Conservation (phyloP, 2,113 vertebrate species). For the Proteles cristata region DNA sequence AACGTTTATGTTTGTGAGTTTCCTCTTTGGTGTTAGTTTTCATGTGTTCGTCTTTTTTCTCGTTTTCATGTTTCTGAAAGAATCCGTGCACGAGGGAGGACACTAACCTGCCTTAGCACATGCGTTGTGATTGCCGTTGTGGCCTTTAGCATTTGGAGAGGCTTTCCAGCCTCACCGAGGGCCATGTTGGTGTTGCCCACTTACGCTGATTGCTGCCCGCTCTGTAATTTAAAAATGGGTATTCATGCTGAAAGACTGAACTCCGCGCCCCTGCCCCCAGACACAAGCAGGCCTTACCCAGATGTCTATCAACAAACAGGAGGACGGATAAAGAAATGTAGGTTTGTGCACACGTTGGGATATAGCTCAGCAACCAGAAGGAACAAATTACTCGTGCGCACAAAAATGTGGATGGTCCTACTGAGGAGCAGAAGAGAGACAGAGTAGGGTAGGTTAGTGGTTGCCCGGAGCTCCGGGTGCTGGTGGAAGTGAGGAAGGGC, state of each 20-base stretch:
- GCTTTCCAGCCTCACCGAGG: background rate
- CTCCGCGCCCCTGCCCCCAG: background rate
- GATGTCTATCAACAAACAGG: accelerated
- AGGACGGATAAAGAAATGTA: accelerated
- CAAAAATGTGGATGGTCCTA: accelerated
- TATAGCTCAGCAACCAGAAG: background rate
- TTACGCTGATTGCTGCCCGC: background rate
- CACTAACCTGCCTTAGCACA: too few relatives aligned
- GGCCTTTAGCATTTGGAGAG: background rate
- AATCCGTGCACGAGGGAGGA: background rate
- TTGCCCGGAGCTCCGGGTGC: background rate
- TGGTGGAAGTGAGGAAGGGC: accelerated
- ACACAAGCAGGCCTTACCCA: background rate
- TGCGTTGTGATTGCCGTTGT: background rate
- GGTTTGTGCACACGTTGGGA: accelerated
- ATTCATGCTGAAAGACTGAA: background rate
- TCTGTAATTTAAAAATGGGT: background rate
- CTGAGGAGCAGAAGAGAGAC: accelerated
- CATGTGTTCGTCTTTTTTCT: background rate
- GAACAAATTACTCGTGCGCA: accelerated
- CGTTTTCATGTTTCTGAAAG: background rate
- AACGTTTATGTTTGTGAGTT: background rate
- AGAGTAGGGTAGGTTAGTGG: accelerated
- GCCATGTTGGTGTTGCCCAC: background rate
- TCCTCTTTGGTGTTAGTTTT: background rate